These are phyloP conservation scores for Hylaea fasciaria DNA, from an alignment of 2,888 invertebrate genomes.

Conservation along the genomic window DNA sequence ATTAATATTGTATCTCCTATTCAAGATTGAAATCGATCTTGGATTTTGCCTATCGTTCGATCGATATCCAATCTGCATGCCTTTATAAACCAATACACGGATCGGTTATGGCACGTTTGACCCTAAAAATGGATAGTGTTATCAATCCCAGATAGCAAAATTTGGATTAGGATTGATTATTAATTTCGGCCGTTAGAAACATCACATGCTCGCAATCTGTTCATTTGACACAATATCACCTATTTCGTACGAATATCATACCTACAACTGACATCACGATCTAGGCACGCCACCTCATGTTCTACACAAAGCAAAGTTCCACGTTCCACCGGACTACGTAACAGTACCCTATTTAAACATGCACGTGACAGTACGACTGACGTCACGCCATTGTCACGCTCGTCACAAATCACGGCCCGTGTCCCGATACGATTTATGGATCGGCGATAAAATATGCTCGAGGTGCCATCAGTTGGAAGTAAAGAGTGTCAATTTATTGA, in stretches of 20 bases:
- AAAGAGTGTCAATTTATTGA: conserved; percentile 37
- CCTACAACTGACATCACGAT: conserved; percentile 8
- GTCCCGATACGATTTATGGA: conserved; percentile 30
- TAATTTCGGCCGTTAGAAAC: no score
- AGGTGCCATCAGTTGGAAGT: conserved; percentile 66
- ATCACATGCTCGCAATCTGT: no score
- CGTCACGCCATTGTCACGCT: conserved; percentile 67
- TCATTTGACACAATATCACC: background rate
- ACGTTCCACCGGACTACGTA: conserved; percentile 18
- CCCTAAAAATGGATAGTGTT: no score
- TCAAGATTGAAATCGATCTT: no score
- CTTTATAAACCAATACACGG: no score
- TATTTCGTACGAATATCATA: background rate
- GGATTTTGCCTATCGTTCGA: no score
- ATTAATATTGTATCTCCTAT: no score
- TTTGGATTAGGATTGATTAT: no score
- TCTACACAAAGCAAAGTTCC: conserved; percentile 21
- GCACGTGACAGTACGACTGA: conserved; percentile 46
- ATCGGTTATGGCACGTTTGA: no score
- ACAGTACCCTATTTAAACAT: conserved; percentile 25
- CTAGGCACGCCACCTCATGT: conserved; percentile 7
- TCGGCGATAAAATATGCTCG: conserved; percentile 34
- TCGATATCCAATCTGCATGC: no score
- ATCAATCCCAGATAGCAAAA: no score
- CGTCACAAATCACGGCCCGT: conserved; percentile 37